Evolutionary conservation across 2,113 vertebrate genomes (phyloP), one percentile per base, ranked within the genome.

Genomic region (Mystacornis crossleyi): DNA sequence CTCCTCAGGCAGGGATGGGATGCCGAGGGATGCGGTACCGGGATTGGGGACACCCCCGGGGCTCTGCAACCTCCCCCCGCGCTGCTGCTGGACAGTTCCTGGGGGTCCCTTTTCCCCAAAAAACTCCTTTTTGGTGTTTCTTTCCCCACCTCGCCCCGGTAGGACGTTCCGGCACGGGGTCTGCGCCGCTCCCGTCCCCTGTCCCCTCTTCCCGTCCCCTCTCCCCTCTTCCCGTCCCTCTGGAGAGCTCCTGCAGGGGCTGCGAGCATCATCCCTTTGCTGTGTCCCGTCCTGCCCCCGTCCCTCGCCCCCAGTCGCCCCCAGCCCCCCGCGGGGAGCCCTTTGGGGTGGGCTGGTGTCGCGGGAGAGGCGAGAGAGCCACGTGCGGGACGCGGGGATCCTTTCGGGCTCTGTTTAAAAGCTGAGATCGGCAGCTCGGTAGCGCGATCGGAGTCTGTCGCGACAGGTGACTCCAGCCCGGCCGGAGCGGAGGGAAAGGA

Each of bases 231-330:
- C n/a, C 47, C 10, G 14, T 19, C 36, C 12, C 1, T 1, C 12
- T 2, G 11, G 42, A 40, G n/a, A 6, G 40, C 9, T 69, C 17
- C 33, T 14, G 43, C 7, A 12, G 5, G n/a, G 10, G 8, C 38
- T 70, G 50, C 10, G 3, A 12, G 2, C 3, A 3, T 24, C 4
- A 2, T 16, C 62, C 57, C 48, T 7, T 8, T 4, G 40, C 57
- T 34, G 36, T 9, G 38, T 0, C 43, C 42, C 3, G 0, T 58
- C 33, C 70, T 47, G 75, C 2, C 57, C 14, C 29, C 19, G 15
- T 14, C 29, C 0, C 1, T 9, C 0, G 5, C 14, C 15, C 26
- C 33, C 29, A 1, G 31, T 3, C 3, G 0, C 8, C 29, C 43
- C 18, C 6, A 2, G 11, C 11, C 1, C 12, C 10, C n/a, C 10